Base-by-base conservation (phyloP, 2,113 vertebrate genomes). In the Tetrao urogallus region DNA sequence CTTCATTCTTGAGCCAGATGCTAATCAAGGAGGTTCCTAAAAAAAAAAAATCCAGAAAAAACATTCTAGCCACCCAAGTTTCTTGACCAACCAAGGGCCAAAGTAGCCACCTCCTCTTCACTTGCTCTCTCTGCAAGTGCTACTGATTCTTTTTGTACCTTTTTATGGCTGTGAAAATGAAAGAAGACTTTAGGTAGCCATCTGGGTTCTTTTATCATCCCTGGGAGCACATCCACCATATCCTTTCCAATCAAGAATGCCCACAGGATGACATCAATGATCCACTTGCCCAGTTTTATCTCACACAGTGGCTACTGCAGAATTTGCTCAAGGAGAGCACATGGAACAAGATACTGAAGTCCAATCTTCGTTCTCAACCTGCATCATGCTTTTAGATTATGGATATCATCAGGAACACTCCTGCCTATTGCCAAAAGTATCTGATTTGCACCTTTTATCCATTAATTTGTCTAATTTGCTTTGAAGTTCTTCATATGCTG, bases 401-500 rank as follows among this genome's bases (percentile, higher is more conserved):
- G 2, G 60, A 73, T 50, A 28, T 71, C 87, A 74, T 52, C 80
- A 8, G 32, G 32, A 96, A 67, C 20, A 63, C 34, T 1, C 1
- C 28, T 56, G 32, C 42, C 61, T 78, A 47, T 67, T 86, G 61
- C 60, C 56, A 74, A 32, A 3, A 81, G 60, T 45, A 71, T 83
- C 34, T 57, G 76, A 27, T 83, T 90, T 78, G 63, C 54, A 89
- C 34, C 48, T 94, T 85, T 85, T 89, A 85, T 52, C 58, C 67
- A 80, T 91, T 89, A 65, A 82, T 91, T 94, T 88, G 43, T 73
- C 85, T 80, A 79, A 89, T 32, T 45, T 43, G 2, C 70, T 89
- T 82, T 82, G 64, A 91, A 89, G 72, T 34, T 73, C 71, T 72
- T 61, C 20, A 65, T 64, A 25, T 18, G 47, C 42, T 43, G 42